Evolutionary conservation across 2,888 invertebrate species (phyloP), one percentile per base, ranked within the genome.

Genomic region (Microctonus brassicae): DNA sequence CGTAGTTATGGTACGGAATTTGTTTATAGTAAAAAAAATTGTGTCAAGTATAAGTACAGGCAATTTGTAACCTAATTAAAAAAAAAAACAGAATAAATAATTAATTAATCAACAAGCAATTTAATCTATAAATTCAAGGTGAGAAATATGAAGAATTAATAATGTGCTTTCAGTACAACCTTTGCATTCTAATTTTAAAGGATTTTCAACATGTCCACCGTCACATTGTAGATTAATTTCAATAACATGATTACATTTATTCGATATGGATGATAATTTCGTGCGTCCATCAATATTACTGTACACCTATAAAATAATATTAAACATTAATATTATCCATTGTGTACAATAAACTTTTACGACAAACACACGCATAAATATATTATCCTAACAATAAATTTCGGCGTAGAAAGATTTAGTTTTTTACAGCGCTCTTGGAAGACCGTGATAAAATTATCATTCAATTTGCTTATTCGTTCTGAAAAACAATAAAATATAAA

Each of bases 11-110:
- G 77, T 79, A 29, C 68, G 68, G 42, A 78, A 81, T 58, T 68
- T 81, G 34, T 70, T 65, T 63, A 80, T 62, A n/a, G 76, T 76
- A 5, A 62, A 53, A 17, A 72, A 70, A 11, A 81, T 17, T 0
- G 80, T 78, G 26, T 78, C 79, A 5, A 81, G 66, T 13, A 77
- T 66, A 67, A 75, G 76, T 26, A 80, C 75, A 9, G 81, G 74
- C 20, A 81, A 64, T 60, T n/a, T 34, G 39, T 34, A 39, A 20
- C 60, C 55, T 55, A 26, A 13, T 55, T 6, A 42, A 42, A 2
- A 13, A 10, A 13, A 58, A 29, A 22, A 29, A 42, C 20, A 34
- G 9, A 36, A 47, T 24, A 24, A 4, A 11, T 24, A 61, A 20
- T 17, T n/a, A 17, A 70, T 76, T 76, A 69, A 79, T 77, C 7